Evolutionary conservation across 2,888 invertebrate genomes (phyloP), one percentile per base, ranked within the genome.

Genomic region (Trichopoda pennipes): DNA sequence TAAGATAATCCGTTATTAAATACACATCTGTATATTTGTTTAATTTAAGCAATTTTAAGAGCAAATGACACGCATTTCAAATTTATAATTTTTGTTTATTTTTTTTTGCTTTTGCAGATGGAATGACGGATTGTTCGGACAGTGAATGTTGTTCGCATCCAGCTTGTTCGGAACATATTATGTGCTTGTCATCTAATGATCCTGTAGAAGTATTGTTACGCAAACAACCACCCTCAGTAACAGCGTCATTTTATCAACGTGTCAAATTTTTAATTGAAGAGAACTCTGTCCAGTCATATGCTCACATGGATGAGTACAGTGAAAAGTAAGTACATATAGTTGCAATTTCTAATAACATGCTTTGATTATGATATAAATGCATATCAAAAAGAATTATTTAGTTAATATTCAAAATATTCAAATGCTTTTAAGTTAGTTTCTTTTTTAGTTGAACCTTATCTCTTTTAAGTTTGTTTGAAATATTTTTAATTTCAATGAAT

Each of bases 201-300:
- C 99, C 99, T 0, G 96, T 97, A 19, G 98, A 99, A 91, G 98
- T 99, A 17, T 93, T 99, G 42, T 94, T 99, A 9, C 94, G 98
- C 70, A 98, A 99, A 92, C 98, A 99, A 88, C 98, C 99, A 1
- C 98, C 98, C 3, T 97, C 97, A 53, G 97, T 98, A 86, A 98
- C 98, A 28, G 98, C 98, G 3, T 98, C 98, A 42, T 99, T 99
- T 93, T 98, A 98, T 91, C 98, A 99, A 91, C 94, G 98, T 75
- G 98, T 99, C 92, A 97, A 97, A 91, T 99, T 99, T 92, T 94
- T 99, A 86, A 97, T 99, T 85, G 99, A 99, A 92, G 98, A 99
- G 91, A 98, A 98, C 92, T 98, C 98, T 85, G 98, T 99, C 81
- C 99, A 99, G 92, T 98, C 97, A 89, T 99, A 99, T 92, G 98